Evolutionary conservation across 2,797 vertebrate genomes (phyloP), one percentile per base, ranked within the genome.

Genomic region (Lindbergichthys nudifrons): DNA sequence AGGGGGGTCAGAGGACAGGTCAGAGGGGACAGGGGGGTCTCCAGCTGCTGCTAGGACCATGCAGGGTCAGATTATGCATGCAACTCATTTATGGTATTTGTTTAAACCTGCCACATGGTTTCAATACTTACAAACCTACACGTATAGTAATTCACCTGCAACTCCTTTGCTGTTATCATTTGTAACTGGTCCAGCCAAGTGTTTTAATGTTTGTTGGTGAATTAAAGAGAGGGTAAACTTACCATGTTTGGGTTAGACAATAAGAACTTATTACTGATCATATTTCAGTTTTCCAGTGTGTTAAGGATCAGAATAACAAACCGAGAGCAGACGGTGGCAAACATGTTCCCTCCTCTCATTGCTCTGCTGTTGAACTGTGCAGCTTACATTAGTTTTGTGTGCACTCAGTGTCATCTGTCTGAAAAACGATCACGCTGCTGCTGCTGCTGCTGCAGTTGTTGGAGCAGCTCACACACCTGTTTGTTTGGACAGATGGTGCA

Each of bases 401-500:
- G 48, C 57, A 2, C n/a, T 45, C 9, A 0, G 10, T 59, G 21
- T 70, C 13, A 41, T 62, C 73, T 42, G 46, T 59, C 26, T 65
- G 41, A 3, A 57, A 45, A 45, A 11, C 0, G 2, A 63, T 68
- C 52, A 1, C 42, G 57, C 57, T 76, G 70, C 65, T 77, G 71
- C 57, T 76, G 70, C 65, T 77, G 71, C 57, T 42, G 71, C 57
- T 42, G 73, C 82, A 75, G 81, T 82, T 81, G 83, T 47, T 8
- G 11, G 41, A 62, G 77, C 74, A 64, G 15, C 53, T 46, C 56
- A 51, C 51, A 80, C 86, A 89, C 80, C 86, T 88, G 87, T 88
- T 68, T 56, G 70, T 54, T 0, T 1, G 9, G 7, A 72, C 89
- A 92, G 88, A 87, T 86, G 84, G 86, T 42, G n/a, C 2, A 59